Base-by-base conservation (phyloP, 2,113 vertebrate genomes). In the Grammomys dolichurus region DNA sequence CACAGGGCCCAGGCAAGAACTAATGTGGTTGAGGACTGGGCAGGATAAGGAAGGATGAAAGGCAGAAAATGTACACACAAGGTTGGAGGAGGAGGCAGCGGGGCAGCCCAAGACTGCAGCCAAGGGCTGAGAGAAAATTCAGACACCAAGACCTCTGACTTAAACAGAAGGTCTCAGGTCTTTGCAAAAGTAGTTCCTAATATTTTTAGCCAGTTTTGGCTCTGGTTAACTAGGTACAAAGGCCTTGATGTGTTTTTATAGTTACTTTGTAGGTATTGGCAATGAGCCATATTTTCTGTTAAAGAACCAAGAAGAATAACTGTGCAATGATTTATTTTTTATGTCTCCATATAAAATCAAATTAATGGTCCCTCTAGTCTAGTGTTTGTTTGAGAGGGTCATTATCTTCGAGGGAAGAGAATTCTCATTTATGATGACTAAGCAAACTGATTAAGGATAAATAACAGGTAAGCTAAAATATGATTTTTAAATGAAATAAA, bases 401-500 rank as follows among this genome's bases (percentile, higher is more conserved):
- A 67, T 54, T 48, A 69, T 75, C 8, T 88, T 92, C 20, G 20
- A 60, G 56, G 43, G 40, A 93, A 46, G 28, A 90, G 6, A 91
- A 80, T 67, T 96, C 95, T 95, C 46, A 63, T 54, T 92, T 75
- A 81, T 40, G 8, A 58, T 92, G 77, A 76, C 40, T 65, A 76
- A 81, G 43, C 8, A 58, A 26, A 72, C 51, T 72, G 33, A 82
- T 77, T 5, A 60, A 5, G 40, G 87, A 67, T 63, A 12, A 77
- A 56, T 69, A 65, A 31, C 31, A 92, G n/a, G 24, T 20, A 65
- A 69, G 31, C 6, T 85, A 24, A 76, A 92, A 69, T 40, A 63
- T 36, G 43, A 90, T 51, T 88, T 86, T 94, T 91, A 92, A 86
- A 76, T 87, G 33, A 93, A 76, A 76, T 46, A 86, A 93, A 93